These are phyloP conservation scores for Brienomyrus longianalis DNA, from an alignment of 2,113 vertebrate species.

Conservation along the genomic window DNA sequence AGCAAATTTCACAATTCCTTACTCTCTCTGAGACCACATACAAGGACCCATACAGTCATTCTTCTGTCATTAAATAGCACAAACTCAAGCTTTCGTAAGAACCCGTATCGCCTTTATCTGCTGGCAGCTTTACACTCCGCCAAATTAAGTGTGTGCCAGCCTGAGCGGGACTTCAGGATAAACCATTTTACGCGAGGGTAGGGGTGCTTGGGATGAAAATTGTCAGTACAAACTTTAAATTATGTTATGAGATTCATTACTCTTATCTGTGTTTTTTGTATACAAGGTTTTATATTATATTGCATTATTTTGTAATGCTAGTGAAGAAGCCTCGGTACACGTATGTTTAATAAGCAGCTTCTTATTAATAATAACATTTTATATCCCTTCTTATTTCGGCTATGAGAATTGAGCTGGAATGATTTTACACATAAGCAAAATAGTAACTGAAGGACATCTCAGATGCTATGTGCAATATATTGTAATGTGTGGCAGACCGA, in stretches of 20 bases:
- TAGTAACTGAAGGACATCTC: background rate
- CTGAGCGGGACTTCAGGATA: background rate
- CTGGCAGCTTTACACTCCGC: background rate
- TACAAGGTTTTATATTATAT: background rate
- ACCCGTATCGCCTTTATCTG: background rate
- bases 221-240: background rate
- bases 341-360: background rate
- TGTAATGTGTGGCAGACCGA: no score
- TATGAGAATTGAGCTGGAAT: background rate
- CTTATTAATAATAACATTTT: background rate
- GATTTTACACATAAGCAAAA: background rate
- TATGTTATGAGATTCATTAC: background rate
- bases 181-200: background rate
- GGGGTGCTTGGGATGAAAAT: background rate
- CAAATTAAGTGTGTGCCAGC: background rate
- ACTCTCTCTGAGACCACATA: background rate
- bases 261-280: background rate
- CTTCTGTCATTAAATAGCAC: background rate
- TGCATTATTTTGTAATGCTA: background rate
- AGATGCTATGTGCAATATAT: no score
- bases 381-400: background rate
- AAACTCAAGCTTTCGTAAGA: background rate
- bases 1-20: background rate
- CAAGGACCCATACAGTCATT: background rate
- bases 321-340: background rate